These are phyloP conservation scores for Pseudomyrmex sp. DNA, from an alignment of 1,140 invertebrate genomes.

Conservation along the genomic window DNA sequence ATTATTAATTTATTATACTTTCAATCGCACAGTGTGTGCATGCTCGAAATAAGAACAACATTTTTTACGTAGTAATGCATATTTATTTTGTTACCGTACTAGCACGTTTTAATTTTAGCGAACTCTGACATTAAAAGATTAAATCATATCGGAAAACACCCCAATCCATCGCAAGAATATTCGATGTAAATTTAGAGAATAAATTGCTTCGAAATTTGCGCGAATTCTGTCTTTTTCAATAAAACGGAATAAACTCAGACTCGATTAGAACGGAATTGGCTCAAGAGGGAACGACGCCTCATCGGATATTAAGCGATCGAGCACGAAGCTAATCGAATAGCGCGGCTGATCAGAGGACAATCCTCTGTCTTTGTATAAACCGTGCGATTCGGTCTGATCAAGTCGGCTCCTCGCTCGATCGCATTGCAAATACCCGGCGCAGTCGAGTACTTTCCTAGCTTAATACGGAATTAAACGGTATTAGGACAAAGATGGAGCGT, in stretches of 20 bases:
- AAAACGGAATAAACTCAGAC: slow-evolving; percentile 14
- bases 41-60: background rate
- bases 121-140: slow-evolving; percentile 47
- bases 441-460: slow-evolving; percentile 48
- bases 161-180: background rate
- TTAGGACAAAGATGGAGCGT: slow-evolving; percentile 59
- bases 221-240: background rate
- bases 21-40: background rate
- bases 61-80: background rate
- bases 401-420: slow-evolving; percentile 30
- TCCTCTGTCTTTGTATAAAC: slow-evolving; percentile 28
- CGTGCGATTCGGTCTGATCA: slow-evolving; percentile 12
- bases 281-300: background rate
- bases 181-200: background rate
- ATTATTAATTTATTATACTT: slow-evolving; percentile 23
- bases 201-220: background rate
- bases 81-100: background rate
- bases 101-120: background rate
- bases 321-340: slow-evolving; percentile 37
- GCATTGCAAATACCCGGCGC: slow-evolving; percentile 49
- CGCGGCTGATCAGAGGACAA: slow-evolving; percentile 10
- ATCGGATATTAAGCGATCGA: slow-evolving; percentile 35
- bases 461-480: slow-evolving; percentile 44
- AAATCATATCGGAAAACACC: slow-evolving; percentile 8
- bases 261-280: slow-evolving; percentile 6